These are phyloP conservation scores for Mirounga angustirostris DNA, from an alignment of 2,113 vertebrate species.

Conservation along the genomic window DNA sequence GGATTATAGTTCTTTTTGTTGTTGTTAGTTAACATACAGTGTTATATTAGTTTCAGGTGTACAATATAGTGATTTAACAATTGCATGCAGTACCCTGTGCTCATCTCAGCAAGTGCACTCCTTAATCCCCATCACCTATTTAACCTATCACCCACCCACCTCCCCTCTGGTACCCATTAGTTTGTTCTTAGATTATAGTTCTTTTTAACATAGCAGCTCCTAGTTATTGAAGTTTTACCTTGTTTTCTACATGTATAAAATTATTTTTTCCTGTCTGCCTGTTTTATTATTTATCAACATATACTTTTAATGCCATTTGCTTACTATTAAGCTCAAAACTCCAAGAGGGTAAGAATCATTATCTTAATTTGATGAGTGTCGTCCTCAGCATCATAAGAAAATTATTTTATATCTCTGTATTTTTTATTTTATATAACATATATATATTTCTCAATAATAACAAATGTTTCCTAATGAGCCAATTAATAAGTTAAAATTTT, in stretches of 20 bases:
- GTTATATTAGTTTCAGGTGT: not conserved
- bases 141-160: not conserved
- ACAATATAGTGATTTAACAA: not conserved
- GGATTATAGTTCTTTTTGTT: not conserved
- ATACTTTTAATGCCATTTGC: not conserved
- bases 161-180: not conserved
- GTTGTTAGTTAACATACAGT: not conserved
- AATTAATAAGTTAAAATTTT: slow-evolving; percentile 26
- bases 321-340: not conserved
- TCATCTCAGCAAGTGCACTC: not conserved
- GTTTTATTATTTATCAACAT: not conserved
- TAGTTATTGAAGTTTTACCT: not conserved
- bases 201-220: not conserved
- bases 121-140: not conserved
- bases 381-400: not conserved
- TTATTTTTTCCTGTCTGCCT: not conserved
- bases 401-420: not conserved
- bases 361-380: not conserved
- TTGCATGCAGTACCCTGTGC: not conserved
- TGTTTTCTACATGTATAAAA: slow-evolving; percentile 36
- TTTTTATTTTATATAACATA: not conserved
- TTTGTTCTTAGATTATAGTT: not conserved
- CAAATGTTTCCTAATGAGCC: slow-evolving; percentile 37
- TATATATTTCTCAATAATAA: not conserved
- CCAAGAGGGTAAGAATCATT: not conserved